Percentiles rank a stretch among this genome's conserved stretches.
Conservation (phyloP, 2,888 invertebrate species). For the Saturnia japonica region DNA sequence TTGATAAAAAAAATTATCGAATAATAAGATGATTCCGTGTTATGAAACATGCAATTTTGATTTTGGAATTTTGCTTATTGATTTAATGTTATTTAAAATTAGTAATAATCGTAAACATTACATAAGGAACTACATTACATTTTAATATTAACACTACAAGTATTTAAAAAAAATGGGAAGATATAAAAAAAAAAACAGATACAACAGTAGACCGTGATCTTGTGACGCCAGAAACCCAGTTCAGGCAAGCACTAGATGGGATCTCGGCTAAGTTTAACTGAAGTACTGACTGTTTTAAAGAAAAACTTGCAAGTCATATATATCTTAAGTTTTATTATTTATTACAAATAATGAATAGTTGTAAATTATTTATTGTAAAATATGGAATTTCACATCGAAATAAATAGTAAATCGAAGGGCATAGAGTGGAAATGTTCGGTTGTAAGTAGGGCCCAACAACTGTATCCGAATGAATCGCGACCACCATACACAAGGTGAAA, state of each 20-base stretch:
- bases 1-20: background rate
- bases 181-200: too few relatives aligned
- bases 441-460: too few relatives aligned
- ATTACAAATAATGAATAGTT: too few relatives aligned
- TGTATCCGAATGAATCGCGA: too few relatives aligned
- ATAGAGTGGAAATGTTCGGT: too few relatives aligned
- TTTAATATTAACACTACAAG: background rate
- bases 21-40: background rate
- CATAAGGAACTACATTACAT: background rate
- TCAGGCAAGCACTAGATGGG: background rate
- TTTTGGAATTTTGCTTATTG: background rate
- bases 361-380: too few relatives aligned
- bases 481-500: too few relatives aligned
- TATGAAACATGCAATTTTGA: background rate
- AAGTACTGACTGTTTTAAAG: background rate
- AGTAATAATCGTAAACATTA: background rate
- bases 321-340: too few relatives aligned
- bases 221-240: slow-evolving; percentile 3
- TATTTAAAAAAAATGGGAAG: too few relatives aligned
- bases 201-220: background rate
- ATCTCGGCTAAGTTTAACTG: background rate
- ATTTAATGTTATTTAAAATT: background rate
- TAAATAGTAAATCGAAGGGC: too few relatives aligned
- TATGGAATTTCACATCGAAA: too few relatives aligned
- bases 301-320: too few relatives aligned